These are phyloP conservation scores for Drosophila setosimentum DNA, from an alignment of 2,888 invertebrate genomes.

Conservation along the genomic window DNA sequence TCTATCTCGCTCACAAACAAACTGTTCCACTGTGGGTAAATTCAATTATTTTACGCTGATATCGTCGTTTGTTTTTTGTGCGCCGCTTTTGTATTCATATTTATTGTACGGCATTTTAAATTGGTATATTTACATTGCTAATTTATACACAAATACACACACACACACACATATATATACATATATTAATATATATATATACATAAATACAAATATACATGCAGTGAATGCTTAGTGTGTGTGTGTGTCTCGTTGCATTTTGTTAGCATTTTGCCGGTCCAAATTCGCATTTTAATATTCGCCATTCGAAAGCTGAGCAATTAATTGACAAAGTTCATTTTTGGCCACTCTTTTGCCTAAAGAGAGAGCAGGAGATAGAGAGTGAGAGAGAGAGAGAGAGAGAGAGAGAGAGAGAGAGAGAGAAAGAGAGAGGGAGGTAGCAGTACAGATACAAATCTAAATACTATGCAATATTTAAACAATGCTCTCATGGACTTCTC, in stretches of 20 bases:
- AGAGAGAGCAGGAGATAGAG: neutral
- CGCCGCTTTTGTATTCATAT: slow-evolving; percentile 75
- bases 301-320: slow-evolving; percentile 68
- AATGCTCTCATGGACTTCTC: slow-evolving; percentile 52
- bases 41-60: slow-evolving; percentile 79
- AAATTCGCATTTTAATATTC: slow-evolving; percentile 50
- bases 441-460: slow-evolving; percentile 28
- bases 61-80: slow-evolving; percentile 78
- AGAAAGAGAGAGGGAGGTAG: neutral
- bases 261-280: slow-evolving; percentile 34
- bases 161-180: neutral
- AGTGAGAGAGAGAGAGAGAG: neutral
- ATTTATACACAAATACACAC: slow-evolving; percentile 61
- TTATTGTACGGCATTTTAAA: slow-evolving; percentile 79
- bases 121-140: slow-evolving; percentile 80
- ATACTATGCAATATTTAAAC: slow-evolving; percentile 70
- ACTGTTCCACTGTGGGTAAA: slow-evolving; percentile 64
- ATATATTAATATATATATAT: neutral
- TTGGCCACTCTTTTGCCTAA: slow-evolving; percentile 48
- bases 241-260: slow-evolving; percentile 29
- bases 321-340: slow-evolving; percentile 81
- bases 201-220: neutral
- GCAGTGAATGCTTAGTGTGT: slow-evolving; percentile 8
- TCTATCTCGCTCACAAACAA: slow-evolving; percentile 8
- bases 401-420: neutral